A percentile compares a stretch with the other conserved stretches of the same genome.
These are phyloP conservation scores for Poecilus cupreus DNA, from an alignment of 2,888 invertebrate species.

Conservation along the genomic window DNA sequence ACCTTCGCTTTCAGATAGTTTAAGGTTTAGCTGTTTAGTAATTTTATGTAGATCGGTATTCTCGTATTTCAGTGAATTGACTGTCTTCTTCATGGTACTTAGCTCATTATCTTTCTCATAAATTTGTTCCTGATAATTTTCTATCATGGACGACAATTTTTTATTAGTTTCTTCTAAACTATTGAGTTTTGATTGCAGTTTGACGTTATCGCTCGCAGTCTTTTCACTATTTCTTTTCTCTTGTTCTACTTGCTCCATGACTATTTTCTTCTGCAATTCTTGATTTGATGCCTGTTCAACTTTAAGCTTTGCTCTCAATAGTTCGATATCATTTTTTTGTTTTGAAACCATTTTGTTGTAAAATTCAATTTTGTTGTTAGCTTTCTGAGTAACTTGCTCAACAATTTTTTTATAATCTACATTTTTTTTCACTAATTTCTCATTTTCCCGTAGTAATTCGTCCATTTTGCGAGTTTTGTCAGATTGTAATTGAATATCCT, in stretches of 20 bases:
- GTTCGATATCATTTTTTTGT: conserved; percentile 64
- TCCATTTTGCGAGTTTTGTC: too few species aligned
- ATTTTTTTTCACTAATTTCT: conserved; percentile 26
- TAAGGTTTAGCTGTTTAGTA: conserved; percentile 52
- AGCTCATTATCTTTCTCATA: neutral
- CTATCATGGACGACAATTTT: conserved; percentile 64
- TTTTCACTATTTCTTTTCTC: neutral
- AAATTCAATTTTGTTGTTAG: conserved; percentile 1
- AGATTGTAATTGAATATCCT: too few species aligned
- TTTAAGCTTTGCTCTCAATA: conserved; percentile 67
- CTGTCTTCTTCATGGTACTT: neutral
- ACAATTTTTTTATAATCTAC: conserved; percentile 45
- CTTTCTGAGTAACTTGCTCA: conserved; percentile 33
- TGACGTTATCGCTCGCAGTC: neutral
- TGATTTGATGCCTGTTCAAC: conserved; percentile 65
- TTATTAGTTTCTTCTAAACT: conserved; percentile 65
- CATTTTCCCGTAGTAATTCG: neutral
- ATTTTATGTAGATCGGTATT: conserved; percentile 32
- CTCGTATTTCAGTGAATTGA: neutral
- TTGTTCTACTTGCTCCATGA: neutral
- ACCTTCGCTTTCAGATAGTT: conserved; percentile 66
- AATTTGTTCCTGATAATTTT: conserved; percentile 11
- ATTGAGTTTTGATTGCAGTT: conserved; percentile 46
- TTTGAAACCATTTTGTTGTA: conserved; percentile 66
- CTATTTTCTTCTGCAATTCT: neutral